Percentiles rank a stretch among this genome's conserved stretches.
Evolutionary conservation across 2,113 vertebrate species (phyloP).

Genomic region (Eclectus roratus): DNA sequence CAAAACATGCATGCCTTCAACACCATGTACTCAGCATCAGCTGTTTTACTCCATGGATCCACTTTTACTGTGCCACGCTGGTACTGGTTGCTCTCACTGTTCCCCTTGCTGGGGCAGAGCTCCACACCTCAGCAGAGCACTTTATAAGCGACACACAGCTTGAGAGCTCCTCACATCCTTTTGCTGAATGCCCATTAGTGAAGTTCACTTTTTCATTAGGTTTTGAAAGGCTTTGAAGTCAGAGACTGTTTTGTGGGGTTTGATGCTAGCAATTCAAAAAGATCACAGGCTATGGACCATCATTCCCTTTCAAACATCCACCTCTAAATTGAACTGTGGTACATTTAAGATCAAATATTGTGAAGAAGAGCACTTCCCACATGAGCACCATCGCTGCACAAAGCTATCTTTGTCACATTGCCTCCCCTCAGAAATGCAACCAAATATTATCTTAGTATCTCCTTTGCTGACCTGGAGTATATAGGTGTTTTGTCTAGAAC

Average conservation of each 20-base stretch:
- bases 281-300: not conserved
- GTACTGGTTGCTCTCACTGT: accelerated
- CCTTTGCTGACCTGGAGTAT: not conserved
- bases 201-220: not conserved
- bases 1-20: not conserved
- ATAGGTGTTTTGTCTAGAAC: not conserved
- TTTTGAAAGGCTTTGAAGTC: not conserved
- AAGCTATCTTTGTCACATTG: not conserved
- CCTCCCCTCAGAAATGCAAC: not conserved
- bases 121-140: not conserved
- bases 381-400: not conserved
- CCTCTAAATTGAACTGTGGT: not conserved
- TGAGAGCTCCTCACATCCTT: not conserved
- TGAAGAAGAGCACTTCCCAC: not conserved
- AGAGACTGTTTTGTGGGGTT: not conserved
- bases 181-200: not conserved
- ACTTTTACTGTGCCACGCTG: accelerated
- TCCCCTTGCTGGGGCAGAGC: not conserved
- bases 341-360: not conserved
- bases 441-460: not conserved
- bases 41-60: accelerated
- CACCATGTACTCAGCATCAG: accelerated
- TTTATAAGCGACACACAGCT: accelerated
- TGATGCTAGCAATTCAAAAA: not conserved
- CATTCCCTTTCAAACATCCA: not conserved